These are phyloP conservation scores for Tuta absoluta DNA, from an alignment of 2,888 invertebrate species.

Conservation along the genomic window DNA sequence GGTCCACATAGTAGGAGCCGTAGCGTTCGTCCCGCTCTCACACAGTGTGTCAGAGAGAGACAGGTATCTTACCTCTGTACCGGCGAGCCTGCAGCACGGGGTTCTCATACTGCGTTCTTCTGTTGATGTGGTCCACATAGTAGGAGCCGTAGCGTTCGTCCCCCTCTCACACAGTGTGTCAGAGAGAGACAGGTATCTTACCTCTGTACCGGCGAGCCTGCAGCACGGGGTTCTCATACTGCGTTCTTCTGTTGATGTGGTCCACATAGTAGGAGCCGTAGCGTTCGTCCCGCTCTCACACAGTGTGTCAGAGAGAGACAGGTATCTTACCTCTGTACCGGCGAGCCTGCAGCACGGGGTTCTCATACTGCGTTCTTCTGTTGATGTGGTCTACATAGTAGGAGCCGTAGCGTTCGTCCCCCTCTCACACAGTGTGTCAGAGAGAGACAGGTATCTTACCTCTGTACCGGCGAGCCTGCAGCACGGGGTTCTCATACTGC, in stretches of 20 bases:
- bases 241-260: constrained; percentile 97
- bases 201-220: constrained; percentile 85
- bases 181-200: constrained; percentile 35
- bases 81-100: too few relatives aligned
- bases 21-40: too few relatives aligned
- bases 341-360: constrained; percentile 94
- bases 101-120: constrained; percentile 94
- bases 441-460: too few relatives aligned
- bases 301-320: too few relatives aligned
- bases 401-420: too few relatives aligned
- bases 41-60: too few relatives aligned
- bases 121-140: constrained; percentile 98
- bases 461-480: too few relatives aligned
- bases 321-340: constrained; percentile 67
- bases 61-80: too few relatives aligned
- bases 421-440: too few relatives aligned
- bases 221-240: constrained; percentile 98
- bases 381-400: too few relatives aligned
- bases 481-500: constrained; percentile 85
- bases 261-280: constrained; percentile 99
- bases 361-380: constrained; percentile 69
- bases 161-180: neutral
- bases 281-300: constrained; percentile 63
- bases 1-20: too few relatives aligned
- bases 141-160: constrained; percentile 94